Evolutionary conservation across 2,888 invertebrate species (phyloP), one percentile per base, ranked within the genome.

Genomic region (Scrobipalpa costella): DNA sequence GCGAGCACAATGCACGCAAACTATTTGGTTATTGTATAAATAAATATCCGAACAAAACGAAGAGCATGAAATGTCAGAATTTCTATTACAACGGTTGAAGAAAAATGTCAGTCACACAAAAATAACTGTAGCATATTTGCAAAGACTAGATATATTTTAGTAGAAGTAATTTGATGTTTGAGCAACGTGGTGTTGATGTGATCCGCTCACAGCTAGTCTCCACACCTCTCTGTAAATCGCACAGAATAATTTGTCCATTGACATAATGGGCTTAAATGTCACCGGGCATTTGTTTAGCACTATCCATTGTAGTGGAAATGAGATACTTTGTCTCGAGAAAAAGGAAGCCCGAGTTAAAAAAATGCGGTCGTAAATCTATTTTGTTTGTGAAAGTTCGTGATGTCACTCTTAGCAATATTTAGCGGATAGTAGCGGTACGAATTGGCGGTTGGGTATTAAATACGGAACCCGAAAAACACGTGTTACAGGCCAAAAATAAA

Each of bases 401-500:
- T 52, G 21, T 52, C 21, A 21, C 50, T 13, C 21, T 52, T 13
- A 52, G 21, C 27, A 52, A 27, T 34, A 34, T 55, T 55, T 9
- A 52, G 27, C 52, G n/a, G 7, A 7, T 44, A 15, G 44, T 3
- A 5, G 0, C 50, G 21, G n/a, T 52, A 52, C 19, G n/a, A 2
- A 9, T 27, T 27, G 52, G 52, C 9, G 13, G 55, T 7, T 27
- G 34, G n/a, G 34, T 33, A 34, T 55, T 55, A 5, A 52, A 52
- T 52, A 21, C 19, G 50, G 21, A 21, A 11, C 13, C 21, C 50
- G 11, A 34, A 40, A 55, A 62, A n/a, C 49, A n/a, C 57, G 55
- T 33, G 55, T 72, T 77, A 73, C 73, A 70, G 72, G 76, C 80
- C 76, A 75, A 81, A 88, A 88, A 90, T 88, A 86, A 83, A 78